These are phyloP conservation scores for Tribolium madens DNA, from an alignment of 1,140 invertebrate genomes.

Conservation along the genomic window DNA sequence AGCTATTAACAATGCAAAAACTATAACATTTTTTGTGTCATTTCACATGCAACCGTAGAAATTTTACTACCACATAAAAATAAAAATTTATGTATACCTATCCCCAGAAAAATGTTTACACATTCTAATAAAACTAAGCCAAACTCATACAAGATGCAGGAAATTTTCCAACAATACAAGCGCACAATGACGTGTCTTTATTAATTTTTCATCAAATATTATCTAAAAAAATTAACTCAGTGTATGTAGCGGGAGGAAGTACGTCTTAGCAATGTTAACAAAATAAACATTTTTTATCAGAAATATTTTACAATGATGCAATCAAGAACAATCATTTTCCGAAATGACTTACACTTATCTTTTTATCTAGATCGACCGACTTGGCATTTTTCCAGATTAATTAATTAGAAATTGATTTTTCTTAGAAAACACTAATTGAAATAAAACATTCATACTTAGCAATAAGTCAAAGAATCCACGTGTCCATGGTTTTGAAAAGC, in stretches of 20 bases:
- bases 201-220: not conserved
- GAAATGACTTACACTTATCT: not conserved
- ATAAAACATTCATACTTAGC: no score
- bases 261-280: not conserved
- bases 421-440: no score
- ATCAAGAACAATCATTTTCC: not conserved
- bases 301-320: not conserved
- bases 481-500: not conserved
- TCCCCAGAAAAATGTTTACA: not conserved
- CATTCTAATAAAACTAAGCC: no score
- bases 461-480: not conserved
- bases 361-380: not conserved
- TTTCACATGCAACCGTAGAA: not conserved
- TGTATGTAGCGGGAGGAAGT: not conserved
- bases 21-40: not conserved
- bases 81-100: not conserved
- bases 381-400: not conserved
- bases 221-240: not conserved
- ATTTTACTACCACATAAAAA: not conserved
- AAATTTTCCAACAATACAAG: not conserved
- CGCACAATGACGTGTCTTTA: not conserved
- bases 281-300: constrained; percentile 16
- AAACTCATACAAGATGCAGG: not conserved
- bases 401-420: not conserved
- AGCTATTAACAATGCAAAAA: not conserved